These are phyloP conservation scores for Tenthredo amoena DNA, from an alignment of 2,888 invertebrate genomes.

Conservation along the genomic window DNA sequence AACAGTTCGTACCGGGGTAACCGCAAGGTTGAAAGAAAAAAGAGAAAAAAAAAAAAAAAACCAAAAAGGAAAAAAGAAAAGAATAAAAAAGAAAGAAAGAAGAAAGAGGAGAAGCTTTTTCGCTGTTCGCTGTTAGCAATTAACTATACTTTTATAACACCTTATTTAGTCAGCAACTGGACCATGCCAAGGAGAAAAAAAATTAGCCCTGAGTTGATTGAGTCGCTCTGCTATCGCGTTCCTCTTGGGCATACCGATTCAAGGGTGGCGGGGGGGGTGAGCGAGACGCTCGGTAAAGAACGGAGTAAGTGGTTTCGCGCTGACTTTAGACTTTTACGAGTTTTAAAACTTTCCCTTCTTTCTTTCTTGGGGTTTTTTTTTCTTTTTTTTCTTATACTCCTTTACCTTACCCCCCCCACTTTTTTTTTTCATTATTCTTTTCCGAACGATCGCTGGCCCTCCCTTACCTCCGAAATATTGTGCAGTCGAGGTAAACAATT, in stretches of 20 bases:
- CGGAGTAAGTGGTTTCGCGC: constrained; percentile 54
- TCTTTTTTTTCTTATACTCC: constrained; percentile 39
- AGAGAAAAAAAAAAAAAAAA: background rate
- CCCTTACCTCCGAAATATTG: too few relatives aligned
- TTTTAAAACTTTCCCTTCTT: constrained; percentile 51
- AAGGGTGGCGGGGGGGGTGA: background rate
- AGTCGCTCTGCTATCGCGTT: constrained; percentile 31
- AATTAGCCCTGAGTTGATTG: constrained; percentile 51
- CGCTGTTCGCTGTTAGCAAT: background rate
- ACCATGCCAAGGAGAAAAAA: constrained; percentile 25
- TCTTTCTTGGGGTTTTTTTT: constrained; percentile 24
- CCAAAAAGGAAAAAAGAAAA: background rate
- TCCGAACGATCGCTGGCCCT: constrained; percentile 4
- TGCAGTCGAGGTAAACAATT: constrained; percentile 7
- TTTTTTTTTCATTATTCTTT: constrained; percentile 35
- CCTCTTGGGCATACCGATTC: constrained; percentile 29
- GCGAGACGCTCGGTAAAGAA: constrained; percentile 51
- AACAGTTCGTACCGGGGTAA: background rate
- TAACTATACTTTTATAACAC: constrained; percentile 44
- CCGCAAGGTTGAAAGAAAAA: background rate
- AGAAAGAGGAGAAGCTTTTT: background rate
- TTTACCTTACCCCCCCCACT: background rate
- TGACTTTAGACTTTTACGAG: constrained; percentile 60
- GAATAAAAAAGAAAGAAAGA: background rate
- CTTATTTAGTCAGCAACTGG: constrained; percentile 51